These are phyloP conservation scores for Sorex maritimensis DNA, from an alignment of 2,797 vertebrate genomes.

Conservation along the genomic window DNA sequence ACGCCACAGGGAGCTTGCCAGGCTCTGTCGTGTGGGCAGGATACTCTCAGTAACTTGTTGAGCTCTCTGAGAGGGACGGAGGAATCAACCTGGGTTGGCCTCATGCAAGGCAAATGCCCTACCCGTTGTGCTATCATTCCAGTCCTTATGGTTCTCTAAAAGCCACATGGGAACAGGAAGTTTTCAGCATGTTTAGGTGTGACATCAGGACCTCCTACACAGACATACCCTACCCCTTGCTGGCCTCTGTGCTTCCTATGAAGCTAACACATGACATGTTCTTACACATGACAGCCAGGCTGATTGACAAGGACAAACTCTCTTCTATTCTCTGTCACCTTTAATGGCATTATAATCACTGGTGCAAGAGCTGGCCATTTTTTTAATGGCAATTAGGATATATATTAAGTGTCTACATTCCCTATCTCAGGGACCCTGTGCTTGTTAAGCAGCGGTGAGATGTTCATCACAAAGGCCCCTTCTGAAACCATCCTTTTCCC, in stretches of 20 bases:
- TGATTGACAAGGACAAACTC: background rate
- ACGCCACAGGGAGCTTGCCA: no score
- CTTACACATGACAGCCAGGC: background rate
- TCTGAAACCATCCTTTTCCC: conserved; percentile 39
- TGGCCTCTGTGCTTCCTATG: background rate
- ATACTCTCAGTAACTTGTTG: no score
- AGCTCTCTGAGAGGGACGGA: no score
- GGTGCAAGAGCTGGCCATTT: background rate
- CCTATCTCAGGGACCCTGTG: background rate
- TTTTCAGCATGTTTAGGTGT: background rate
- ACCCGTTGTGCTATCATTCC: no score
- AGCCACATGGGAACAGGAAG: background rate
- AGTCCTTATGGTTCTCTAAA: background rate
- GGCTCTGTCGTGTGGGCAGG: no score
- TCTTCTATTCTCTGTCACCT: background rate
- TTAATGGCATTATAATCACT: background rate
- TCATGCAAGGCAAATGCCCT: no score
- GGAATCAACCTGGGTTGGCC: no score
- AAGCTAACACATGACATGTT: no score
- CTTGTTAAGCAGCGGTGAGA: conserved; percentile 9
- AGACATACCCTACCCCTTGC: background rate
- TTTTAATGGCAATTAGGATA: background rate
- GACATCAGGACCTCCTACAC: background rate
- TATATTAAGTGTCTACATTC: background rate
- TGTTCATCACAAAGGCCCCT: background rate